Evolutionary conservation across 1,140 invertebrate genomes (phyloP).

Genomic region (Heliconius hewitsoni): DNA sequence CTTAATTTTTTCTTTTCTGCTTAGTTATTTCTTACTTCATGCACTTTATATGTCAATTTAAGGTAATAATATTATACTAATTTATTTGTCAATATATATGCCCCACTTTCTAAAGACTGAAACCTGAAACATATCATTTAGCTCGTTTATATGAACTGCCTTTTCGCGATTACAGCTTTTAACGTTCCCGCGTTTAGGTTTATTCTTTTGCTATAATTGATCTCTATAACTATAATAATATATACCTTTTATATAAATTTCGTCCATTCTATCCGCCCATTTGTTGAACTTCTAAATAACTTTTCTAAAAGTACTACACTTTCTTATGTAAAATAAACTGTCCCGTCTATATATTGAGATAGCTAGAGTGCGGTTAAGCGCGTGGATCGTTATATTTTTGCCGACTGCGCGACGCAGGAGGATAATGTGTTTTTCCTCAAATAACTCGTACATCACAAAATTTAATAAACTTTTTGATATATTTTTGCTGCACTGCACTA

Average conservation of each 20-base stretch:
- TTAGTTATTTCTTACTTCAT: background rate
- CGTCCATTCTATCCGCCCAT: constrained; percentile 45
- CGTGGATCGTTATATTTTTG: background rate
- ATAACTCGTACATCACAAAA: background rate
- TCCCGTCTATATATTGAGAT: background rate
- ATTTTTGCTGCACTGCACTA: background rate
- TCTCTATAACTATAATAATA: constrained; percentile 28
- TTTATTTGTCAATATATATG: constrained; percentile 16
- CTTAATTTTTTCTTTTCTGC: background rate
- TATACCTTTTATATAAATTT: constrained; percentile 36
- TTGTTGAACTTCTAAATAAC: constrained; percentile 31
- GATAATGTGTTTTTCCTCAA: background rate
- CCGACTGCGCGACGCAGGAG: no score
- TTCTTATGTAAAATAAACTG: background rate
- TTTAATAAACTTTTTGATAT: background rate
- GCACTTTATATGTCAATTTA: background rate
- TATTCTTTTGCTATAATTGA: constrained; percentile 22
- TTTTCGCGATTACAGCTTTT: constrained; percentile 28
- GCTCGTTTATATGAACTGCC: constrained; percentile 40
- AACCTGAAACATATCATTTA: constrained; percentile 74
- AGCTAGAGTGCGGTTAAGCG: background rate
- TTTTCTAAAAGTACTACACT: constrained; percentile 19
- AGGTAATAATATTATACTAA: background rate
- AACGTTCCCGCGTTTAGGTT: constrained; percentile 18
- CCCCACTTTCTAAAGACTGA: constrained; percentile 71